A percentile compares a stretch with the other conserved stretches of the same genome.
Evolutionary conservation across 2,888 invertebrate species (phyloP).

Genomic region (Caenorhabditis parvicauda): DNA sequence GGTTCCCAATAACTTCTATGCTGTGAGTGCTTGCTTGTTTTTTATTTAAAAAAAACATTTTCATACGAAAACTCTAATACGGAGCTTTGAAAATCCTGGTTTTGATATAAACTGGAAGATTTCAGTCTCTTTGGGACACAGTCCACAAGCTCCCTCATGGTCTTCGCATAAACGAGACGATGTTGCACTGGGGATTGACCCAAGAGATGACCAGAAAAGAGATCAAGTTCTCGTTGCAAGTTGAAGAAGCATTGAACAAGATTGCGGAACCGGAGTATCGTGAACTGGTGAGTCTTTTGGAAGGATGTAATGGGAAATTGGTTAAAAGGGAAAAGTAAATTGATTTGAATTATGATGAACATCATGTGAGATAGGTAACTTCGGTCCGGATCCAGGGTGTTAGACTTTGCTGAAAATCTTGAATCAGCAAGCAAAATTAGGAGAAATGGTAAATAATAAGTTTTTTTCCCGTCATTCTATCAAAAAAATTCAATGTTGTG

Average conservation of each 20-base stretch:
- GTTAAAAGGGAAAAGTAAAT: no score
- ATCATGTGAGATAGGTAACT: no score
- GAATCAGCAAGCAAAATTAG: not conserved
- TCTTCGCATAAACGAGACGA: slow-evolving; percentile 84
- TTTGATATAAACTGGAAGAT: not conserved
- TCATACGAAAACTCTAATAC: no score
- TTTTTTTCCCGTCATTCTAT: no score
- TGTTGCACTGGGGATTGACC: slow-evolving; percentile 79
- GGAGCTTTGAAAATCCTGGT: no score
- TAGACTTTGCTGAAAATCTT: not conserved
- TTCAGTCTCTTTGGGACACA: slow-evolving; percentile 60
- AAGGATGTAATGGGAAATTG: not conserved
- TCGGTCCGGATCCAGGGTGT: no score
- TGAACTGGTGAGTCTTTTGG: slow-evolving; percentile 35
- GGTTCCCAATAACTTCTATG: slow-evolving; percentile 93
- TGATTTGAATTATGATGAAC: no score
- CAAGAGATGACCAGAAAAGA: slow-evolving; percentile 91
- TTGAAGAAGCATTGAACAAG: slow-evolving; percentile 91
- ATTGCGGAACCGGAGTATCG: slow-evolving; percentile 98
- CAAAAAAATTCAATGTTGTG: no score
- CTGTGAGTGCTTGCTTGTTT: slow-evolving; percentile 63
- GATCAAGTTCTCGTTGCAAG: slow-evolving; percentile 93
- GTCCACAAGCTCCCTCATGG: slow-evolving; percentile 78
- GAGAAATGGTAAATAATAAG: not conserved
- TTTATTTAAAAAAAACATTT: not conserved